Evolutionary conservation across 2,888 invertebrate species (phyloP).

Genomic region (Zygaena filipendulae): DNA sequence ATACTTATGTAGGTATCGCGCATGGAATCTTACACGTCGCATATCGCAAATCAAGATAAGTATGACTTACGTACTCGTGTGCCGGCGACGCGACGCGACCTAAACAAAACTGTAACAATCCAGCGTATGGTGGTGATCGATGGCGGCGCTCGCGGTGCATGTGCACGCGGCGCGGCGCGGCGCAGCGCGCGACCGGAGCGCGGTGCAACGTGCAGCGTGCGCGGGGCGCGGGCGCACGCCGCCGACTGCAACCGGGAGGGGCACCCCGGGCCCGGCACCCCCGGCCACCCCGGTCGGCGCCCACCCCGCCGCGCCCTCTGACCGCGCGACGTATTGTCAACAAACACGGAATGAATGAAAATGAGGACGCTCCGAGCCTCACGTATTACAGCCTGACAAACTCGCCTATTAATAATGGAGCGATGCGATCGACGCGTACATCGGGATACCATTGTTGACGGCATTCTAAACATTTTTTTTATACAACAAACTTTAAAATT

Average conservation of each 20-base stretch:
- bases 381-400: no score
- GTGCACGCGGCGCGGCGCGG: slow-evolving; percentile 20
- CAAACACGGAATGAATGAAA: slow-evolving; percentile 55
- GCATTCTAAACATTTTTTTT: no score
- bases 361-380: slow-evolving; percentile 37
- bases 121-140: slow-evolving; percentile 27
- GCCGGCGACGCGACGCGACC: slow-evolving; percentile 27
- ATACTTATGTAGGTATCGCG: no score
- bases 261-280: slow-evolving; percentile 22
- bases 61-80: slow-evolving; percentile 52
- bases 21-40: no score
- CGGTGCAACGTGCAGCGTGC: slow-evolving; percentile 31
- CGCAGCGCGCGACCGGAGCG: slow-evolving; percentile 15
- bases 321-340: slow-evolving; percentile 42
- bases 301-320: slow-evolving; percentile 19
- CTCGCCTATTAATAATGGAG: no score
- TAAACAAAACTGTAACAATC: slow-evolving; percentile 40
- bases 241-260: slow-evolving; percentile 32
- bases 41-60: slow-evolving; percentile 41
- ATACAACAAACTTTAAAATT: no score
- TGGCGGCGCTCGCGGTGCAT: slow-evolving; percentile 8
- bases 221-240: slow-evolving; percentile 40
- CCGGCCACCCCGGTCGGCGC: slow-evolving; percentile 38
- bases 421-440: no score
- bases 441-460: no score